phyloP scores from a whole-genome alignment of 2,888 invertebrate species.

The Zelleria hepariella region DNA sequence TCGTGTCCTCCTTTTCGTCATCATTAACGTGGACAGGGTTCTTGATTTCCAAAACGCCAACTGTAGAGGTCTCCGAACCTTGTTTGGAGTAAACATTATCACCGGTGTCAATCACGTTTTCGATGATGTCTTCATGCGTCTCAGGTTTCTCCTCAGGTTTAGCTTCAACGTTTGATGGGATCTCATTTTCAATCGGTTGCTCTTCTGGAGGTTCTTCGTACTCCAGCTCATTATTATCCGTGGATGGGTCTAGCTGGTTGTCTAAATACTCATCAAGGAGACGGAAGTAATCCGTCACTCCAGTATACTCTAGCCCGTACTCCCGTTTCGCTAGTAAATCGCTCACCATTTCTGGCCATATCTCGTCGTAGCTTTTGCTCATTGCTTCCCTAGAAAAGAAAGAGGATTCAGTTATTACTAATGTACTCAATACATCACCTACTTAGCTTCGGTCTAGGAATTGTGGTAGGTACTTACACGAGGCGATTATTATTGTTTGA shows the following conservation, averaged over 20 bases:
- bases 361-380: constrained; percentile 53
- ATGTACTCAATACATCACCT: not conserved
- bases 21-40: constrained; percentile 46
- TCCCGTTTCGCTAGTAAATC: constrained; percentile 59
- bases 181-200: constrained; percentile 38
- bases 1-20: constrained; percentile 28
- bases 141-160: constrained; percentile 21
- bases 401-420: not conserved
- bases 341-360: constrained; percentile 64
- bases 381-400: constrained; percentile 46
- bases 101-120: constrained; percentile 46
- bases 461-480: constrained; percentile 36
- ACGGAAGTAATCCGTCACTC: constrained; percentile 68
- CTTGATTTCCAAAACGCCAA: constrained; percentile 59
- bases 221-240: constrained; percentile 34
- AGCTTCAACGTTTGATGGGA: constrained; percentile 16
- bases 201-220: constrained; percentile 41
- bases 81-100: constrained; percentile 41
- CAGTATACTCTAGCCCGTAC: constrained; percentile 61
- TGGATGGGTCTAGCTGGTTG: constrained; percentile 51
- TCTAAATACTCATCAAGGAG: constrained; percentile 69
- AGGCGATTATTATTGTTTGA: constrained; percentile 48
- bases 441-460: not conserved
- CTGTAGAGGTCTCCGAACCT: constrained; percentile 52
- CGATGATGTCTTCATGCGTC: constrained; percentile 25